These are phyloP conservation scores for Siphamia tubifer DNA, from an alignment of 2,113 vertebrate species.

Conservation along the genomic window DNA sequence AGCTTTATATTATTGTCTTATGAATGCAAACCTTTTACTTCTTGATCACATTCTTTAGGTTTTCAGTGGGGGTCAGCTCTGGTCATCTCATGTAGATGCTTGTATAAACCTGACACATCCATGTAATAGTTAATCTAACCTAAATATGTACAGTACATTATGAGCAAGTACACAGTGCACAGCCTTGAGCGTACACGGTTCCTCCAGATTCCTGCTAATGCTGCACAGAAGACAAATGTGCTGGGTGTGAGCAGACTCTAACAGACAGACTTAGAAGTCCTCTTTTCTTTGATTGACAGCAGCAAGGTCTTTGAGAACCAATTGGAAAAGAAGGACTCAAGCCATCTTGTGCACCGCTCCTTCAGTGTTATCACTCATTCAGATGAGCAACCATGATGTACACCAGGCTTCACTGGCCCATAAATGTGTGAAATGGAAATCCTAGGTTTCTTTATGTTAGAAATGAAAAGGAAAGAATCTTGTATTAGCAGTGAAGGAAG, in stretches of 20 bases:
- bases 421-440: slow-evolving; percentile 21
- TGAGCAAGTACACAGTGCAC: no score
- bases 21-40: no score
- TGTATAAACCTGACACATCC: no score
- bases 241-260: not conserved
- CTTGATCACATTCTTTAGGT: no score
- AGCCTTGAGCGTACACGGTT: no score
- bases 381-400: slow-evolving; percentile 1
- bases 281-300: slow-evolving; percentile 8
- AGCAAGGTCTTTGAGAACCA: not conserved
- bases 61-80: no score
- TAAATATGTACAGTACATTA: no score
- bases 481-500: not conserved
- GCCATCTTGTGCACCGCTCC: not conserved
- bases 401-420: not conserved
- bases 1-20: no score
- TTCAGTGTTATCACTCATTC: not conserved
- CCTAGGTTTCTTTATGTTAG: not conserved
- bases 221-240: not conserved
- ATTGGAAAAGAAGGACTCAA: not conserved
- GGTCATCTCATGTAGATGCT: no score
- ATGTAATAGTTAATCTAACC: no score
- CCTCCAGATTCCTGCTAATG: not conserved
- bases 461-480: not conserved
- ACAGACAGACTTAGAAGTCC: slow-evolving; percentile 8